Evolutionary conservation across 2,797 vertebrate genomes (phyloP).

Genomic region (Gymnothorax reevesii): DNA sequence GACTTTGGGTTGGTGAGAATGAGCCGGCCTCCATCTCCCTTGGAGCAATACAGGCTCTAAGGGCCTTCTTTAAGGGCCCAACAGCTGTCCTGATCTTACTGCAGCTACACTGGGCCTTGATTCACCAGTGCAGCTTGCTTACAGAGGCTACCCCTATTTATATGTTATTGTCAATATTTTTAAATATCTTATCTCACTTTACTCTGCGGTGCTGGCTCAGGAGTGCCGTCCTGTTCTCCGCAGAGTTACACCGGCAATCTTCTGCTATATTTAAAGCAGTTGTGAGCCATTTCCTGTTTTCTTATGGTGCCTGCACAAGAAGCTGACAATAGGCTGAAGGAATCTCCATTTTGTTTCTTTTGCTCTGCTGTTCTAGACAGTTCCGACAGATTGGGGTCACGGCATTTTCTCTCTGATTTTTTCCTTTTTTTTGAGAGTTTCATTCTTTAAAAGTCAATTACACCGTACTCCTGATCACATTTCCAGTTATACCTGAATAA

Average conservation of each 20-base stretch:
- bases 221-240: neutral
- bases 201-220: neutral
- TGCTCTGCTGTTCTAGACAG: neutral
- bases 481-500: neutral
- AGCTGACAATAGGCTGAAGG: neutral
- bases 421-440: neutral
- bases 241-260: neutral
- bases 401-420: neutral
- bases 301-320: neutral
- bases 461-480: neutral
- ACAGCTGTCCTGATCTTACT: too few relatives aligned
- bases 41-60: too few relatives aligned
- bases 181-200: neutral
- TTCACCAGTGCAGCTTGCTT: too few relatives aligned
- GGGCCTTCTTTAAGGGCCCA: too few relatives aligned
- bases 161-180: neutral
- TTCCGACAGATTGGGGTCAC: neutral
- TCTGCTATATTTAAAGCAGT: neutral
- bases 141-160: neutral
- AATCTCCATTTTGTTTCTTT: neutral
- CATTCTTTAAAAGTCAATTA: slow-evolving; percentile 9
- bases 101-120: too few relatives aligned
- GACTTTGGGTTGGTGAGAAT: too few relatives aligned
- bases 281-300: neutral
- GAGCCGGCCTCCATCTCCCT: too few relatives aligned